Percentiles rank a stretch among this genome's conserved stretches.
Evolutionary conservation across 2,113 vertebrate species (phyloP).

Genomic region (Laticauda colubrina): DNA sequence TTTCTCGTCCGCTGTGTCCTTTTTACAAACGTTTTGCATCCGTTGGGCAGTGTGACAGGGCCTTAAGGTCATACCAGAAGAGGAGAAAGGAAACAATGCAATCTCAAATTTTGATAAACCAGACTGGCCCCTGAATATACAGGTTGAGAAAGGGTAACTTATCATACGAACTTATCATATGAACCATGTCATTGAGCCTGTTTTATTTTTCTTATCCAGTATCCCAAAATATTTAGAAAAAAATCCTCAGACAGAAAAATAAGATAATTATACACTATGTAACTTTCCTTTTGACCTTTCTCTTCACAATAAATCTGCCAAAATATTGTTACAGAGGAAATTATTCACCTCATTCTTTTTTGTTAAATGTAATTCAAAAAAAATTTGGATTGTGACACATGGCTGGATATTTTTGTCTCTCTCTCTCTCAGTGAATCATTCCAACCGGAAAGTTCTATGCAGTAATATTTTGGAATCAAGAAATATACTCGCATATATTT

Average conservation of each 20-base stretch:
- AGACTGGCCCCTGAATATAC: background rate
- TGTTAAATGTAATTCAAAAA: background rate
- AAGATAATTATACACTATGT: conserved; percentile 28
- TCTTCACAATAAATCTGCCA: background rate
- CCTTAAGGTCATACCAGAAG: background rate
- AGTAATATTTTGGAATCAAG: background rate
- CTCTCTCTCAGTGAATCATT: background rate
- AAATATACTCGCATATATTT: background rate
- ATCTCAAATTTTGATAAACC: background rate
- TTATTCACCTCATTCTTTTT: conserved; percentile 11
- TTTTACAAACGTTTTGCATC: no score
- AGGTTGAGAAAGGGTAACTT: background rate
- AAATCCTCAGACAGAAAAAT: conserved; percentile 14
- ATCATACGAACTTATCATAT: background rate
- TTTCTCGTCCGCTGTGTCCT: no score
- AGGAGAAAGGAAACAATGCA: background rate
- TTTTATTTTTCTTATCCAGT: conserved; percentile 11
- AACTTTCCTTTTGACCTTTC: conserved; percentile 39
- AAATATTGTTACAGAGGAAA: conserved; percentile 12
- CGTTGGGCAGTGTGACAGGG: no score
- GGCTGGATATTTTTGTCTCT: background rate
- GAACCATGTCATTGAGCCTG: background rate
- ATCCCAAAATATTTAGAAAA: conserved; percentile 41
- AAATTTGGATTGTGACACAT: background rate
- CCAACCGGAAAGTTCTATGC: background rate